phyloP scores from a whole-genome alignment of 2,113 vertebrate genomes.

The Piaya cayana region DNA sequence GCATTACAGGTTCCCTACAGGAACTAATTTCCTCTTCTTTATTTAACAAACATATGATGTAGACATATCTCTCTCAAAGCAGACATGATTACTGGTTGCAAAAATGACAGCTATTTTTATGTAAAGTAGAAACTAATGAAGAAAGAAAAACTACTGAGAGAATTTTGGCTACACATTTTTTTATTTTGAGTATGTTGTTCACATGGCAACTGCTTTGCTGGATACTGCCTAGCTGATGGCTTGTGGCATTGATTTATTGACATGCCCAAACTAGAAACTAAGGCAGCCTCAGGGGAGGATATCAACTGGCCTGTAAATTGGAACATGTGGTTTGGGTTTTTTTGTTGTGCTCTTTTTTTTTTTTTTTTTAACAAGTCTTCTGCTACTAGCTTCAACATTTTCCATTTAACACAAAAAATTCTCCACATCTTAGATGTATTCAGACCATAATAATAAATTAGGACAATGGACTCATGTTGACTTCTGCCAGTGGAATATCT shows the following conservation, averaged over 20 bases:
- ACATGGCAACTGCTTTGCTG: neutral
- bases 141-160: constrained; percentile 19
- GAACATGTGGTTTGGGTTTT: constrained; percentile 33
- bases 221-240: neutral
- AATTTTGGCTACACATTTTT: neutral
- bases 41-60: neutral
- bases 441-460: constrained; percentile 3
- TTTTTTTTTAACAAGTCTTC: neutral
- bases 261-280: neutral
- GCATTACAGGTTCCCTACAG: neutral
- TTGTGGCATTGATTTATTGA: constrained; percentile 41
- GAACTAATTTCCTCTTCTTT: constrained; percentile 18
- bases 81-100: constrained; percentile 18
- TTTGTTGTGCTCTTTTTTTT: neutral
- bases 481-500: neutral
- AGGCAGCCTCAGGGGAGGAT: constrained; percentile 28
- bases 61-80: neutral
- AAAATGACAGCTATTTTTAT: neutral
- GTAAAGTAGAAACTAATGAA: constrained; percentile 23
- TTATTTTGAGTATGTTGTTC: neutral
- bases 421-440: neutral
- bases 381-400: neutral
- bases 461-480: neutral
- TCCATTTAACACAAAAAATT: neutral
- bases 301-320: constrained; percentile 52